Conservation (phyloP, 2,888 invertebrate species). For the Drosophila nr. perissopoda region DNA sequence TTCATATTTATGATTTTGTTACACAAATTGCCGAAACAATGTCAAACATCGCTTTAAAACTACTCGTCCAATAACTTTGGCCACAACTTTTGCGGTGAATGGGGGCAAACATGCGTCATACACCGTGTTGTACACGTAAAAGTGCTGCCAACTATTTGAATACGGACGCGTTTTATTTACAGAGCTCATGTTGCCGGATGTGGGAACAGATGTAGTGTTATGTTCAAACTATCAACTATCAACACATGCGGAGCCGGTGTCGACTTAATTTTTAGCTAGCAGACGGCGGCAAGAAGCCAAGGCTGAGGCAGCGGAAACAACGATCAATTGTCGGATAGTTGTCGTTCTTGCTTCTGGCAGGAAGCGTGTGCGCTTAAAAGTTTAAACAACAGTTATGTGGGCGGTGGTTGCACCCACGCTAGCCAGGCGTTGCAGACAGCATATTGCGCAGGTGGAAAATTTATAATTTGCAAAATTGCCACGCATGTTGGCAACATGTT, state of each 20-base stretch:
- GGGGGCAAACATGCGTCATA: conserved; percentile 41
- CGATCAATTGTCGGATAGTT: conserved; percentile 78
- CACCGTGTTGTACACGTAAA: conserved; percentile 47
- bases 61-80: conserved; percentile 14
- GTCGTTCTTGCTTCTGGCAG: conserved; percentile 45
- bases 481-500: conserved; percentile 76
- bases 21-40: conserved; percentile 39
- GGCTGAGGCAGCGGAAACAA: conserved; percentile 60
- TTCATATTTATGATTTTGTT: conserved; percentile 48
- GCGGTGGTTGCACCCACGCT: not conserved
- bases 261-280: conserved; percentile 71
- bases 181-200: conserved; percentile 24
- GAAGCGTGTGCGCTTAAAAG: conserved; percentile 72
- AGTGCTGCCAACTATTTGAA: conserved; percentile 48
- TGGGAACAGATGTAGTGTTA: conserved; percentile 10
- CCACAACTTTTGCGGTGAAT: conserved; percentile 22
- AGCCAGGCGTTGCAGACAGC: conserved; percentile 46
- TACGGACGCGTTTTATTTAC: conserved; percentile 34
- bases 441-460: conserved; percentile 82
- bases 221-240: conserved; percentile 7
- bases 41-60: conserved; percentile 24
- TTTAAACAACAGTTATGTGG: conserved; percentile 67
- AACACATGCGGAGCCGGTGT: conserved; percentile 38
- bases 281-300: conserved; percentile 49
- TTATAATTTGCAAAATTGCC: conserved; percentile 83